phyloP scores from a whole-genome alignment of 2,888 invertebrate genomes.

The Platypus cylindrus region DNA sequence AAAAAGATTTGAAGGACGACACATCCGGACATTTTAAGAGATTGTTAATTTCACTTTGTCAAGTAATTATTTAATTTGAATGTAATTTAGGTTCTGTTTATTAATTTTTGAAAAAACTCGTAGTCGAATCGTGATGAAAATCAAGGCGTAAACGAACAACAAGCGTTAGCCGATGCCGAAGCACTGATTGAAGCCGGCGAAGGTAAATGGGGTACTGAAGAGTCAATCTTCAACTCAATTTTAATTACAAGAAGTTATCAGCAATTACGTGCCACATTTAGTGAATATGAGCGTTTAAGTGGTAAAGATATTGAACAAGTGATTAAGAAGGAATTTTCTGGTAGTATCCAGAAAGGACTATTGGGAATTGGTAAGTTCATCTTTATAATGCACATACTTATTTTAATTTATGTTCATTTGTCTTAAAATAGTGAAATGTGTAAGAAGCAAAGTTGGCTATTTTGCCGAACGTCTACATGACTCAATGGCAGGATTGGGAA shows the following conservation, averaged over 20 bases:
- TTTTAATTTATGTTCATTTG: too few relatives aligned
- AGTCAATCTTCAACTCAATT: constrained; percentile 74
- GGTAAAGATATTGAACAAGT: constrained; percentile 75
- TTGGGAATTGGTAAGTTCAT: constrained; percentile 65
- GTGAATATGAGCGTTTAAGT: constrained; percentile 69
- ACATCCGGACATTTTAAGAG: constrained; percentile 94
- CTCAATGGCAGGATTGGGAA: constrained; percentile 82
- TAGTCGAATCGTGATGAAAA: constrained; percentile 80
- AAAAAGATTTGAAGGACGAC: constrained; percentile 79
- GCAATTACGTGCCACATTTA: constrained; percentile 72
- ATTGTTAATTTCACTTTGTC: constrained; percentile 73
- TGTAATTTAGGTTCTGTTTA: background rate
- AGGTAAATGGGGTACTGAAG: constrained; percentile 83
- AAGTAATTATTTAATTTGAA: constrained; percentile 31
- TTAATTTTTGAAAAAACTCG: constrained; percentile 5
- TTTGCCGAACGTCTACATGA: constrained; percentile 85
- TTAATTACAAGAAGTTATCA: constrained; percentile 80
- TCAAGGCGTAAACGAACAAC: constrained; percentile 67
- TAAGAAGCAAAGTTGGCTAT: constrained; percentile 80
- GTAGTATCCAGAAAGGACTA: constrained; percentile 73
- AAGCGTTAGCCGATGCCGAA: constrained; percentile 74
- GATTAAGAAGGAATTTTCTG: constrained; percentile 82
- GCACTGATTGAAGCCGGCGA: constrained; percentile 65
- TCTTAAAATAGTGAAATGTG: constrained; percentile 81
- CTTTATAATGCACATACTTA: background rate